Base-by-base conservation (phyloP, 2,888 invertebrate species). In the Acanthococcus lagerstroemiae region DNA sequence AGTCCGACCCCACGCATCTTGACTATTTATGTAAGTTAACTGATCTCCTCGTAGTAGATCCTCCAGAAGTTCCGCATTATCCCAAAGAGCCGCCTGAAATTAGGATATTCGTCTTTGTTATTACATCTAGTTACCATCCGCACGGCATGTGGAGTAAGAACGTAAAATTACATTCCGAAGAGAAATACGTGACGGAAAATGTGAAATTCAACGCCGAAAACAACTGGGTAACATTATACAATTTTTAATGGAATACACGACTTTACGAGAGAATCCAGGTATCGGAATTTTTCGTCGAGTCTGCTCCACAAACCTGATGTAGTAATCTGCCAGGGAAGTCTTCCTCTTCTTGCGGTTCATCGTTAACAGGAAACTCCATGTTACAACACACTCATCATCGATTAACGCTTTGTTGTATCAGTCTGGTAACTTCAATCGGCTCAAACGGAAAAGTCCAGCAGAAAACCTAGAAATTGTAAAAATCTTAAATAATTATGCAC, bases 1-100 rank as follows among this genome's bases (percentile, higher is more conserved):
- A 0, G 86, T 87, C 46, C 90, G 79, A 0, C 85, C 85, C 81
- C 84, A 84, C 2, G 83, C 81, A 74, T 91, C 90, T 52, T 83
- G 82, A 26, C 85, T 85, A 74, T 89, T 83, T 48, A 86, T 80
- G 68, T 82, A 81, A 69, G 72, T 74, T 70, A 82, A 79, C 61
- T 87, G 85, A 0, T 89, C 89, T 0, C 79, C 79, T 50, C 82
- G 80, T 6, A 92, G 73, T 26, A 93, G 79, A 76, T 91, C 91
- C 73, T 85, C 84, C n/a, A 92, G 78, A 1, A 93, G 79, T 74
- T 92, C 91, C 19, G 86, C 83, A 74, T 92, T 92, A 76, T 91
- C 90, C 90, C 92, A 92, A 17, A 91, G 76, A 0, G 91, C 90
- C 15, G 91, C 90, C 84, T 87, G 22, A 52, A 45, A 5, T 17